Percentiles rank a stretch among this genome's conserved stretches.
Conservation (phyloP, 2,888 invertebrate genomes). For the Rhimphoctona megacephalus region DNA sequence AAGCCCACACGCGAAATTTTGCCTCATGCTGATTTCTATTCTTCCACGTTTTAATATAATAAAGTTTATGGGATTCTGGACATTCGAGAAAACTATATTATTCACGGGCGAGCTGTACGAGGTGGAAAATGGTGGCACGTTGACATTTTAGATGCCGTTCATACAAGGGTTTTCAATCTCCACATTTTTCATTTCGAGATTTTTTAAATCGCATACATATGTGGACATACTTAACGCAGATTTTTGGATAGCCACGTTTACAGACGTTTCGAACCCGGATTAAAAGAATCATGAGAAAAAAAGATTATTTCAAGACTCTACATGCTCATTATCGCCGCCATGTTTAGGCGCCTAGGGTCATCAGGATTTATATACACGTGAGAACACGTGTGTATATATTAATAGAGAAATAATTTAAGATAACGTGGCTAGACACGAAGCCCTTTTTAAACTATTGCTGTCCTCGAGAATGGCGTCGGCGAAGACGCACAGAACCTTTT, state of each 20-base stretch:
- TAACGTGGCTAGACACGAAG: conserved; percentile 34
- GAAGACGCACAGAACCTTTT: conserved; percentile 27
- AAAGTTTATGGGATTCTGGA: conserved; percentile 33
- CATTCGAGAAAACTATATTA: conserved; percentile 19
- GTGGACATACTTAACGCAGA: neutral
- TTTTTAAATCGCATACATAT: conserved; percentile 2
- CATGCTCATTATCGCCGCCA: conserved; percentile 27
- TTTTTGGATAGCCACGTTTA: neutral
- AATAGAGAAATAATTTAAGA: conserved; percentile 55
- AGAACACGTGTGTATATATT: conserved; percentile 26
- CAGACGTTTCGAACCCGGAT: neutral
- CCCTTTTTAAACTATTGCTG: neutral
- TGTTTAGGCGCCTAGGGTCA: conserved; percentile 66
- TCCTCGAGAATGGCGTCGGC: conserved; percentile 34
- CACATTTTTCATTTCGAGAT: neutral
- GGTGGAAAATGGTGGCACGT: neutral
- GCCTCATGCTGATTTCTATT: conserved; percentile 34
- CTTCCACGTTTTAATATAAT: conserved; percentile 9
- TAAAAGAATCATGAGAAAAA: conserved; percentile 1
- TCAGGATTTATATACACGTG: conserved; percentile 26
- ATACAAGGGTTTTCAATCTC: too few relatives aligned
- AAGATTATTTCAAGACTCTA: conserved; percentile 14
- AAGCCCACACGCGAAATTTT: conserved; percentile 38
- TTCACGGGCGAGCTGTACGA: neutral
- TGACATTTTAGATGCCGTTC: too few relatives aligned